Base-by-base conservation (phyloP, 2,113 vertebrate species). In the Jaculus jaculus region DNA sequence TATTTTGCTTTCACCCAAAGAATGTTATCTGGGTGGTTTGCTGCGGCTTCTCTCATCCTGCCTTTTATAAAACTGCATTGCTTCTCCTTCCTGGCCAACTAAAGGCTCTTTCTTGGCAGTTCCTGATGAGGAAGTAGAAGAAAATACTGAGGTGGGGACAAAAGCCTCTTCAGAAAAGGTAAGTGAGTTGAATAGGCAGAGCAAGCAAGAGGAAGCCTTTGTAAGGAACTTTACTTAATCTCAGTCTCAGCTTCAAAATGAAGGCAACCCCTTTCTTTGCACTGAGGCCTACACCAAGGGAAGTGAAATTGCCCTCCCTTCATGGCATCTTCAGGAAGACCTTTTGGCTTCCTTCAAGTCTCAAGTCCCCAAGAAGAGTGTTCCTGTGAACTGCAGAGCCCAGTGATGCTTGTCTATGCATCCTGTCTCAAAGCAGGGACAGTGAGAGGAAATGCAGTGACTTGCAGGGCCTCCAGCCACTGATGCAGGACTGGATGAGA, bases 211-310 rank as follows among this genome's bases (percentile, higher is more conserved):
- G 32, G 28, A 11, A 21, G 26, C 3, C 47, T 84, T 94, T 69
- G 32, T 32, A 66, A 80, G 65, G 42, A 90, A 71, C n/a, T 54
- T 66, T 32, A 60, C 60, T 92, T 85, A 72, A 54, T 65, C 54
- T 47, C 42, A 47, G 42, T 47, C 42, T n/a, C 34, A 34, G 73
- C 37, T 68, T 85, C 75, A 65, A 73, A 90, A 80, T 17, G 61
- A 93, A 86, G 42, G 26, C 8, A 28, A 73, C 12, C 42, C 15
- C 73, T 89, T 89, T 92, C 63, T 93, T 84, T n/a, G 84, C 77
- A 60, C 21, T 0, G 0, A 81, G 37, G 30, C 26, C 39, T 54
- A n/a, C 26, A 17, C 39, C 0, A 28, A 82, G 65, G 32, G 83
- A 65, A 63, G 23, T 58, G 58, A 84, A 66, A 34, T 15, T 23